phyloP scores from a whole-genome alignment of 2,888 invertebrate genomes.

The Tenodera sinensis region DNA sequence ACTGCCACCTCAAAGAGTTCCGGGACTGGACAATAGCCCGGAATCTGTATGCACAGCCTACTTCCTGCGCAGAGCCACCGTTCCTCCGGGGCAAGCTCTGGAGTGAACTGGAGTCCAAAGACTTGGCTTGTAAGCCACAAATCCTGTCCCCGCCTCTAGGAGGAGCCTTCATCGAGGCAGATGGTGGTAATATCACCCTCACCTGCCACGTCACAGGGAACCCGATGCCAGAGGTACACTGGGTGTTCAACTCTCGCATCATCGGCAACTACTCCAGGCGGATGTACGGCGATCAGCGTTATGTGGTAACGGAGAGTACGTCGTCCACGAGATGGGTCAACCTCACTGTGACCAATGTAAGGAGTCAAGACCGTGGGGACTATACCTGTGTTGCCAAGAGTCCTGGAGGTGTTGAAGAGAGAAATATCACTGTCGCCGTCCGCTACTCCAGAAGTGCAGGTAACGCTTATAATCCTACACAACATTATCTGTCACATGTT shows the following conservation, averaged over 20 bases:
- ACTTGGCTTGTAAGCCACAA: constrained; percentile 79
- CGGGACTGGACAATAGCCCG: constrained; percentile 67
- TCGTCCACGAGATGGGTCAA: constrained; percentile 54
- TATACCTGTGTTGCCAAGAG: constrained; percentile 80
- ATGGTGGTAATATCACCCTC: constrained; percentile 63
- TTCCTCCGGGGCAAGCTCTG: constrained; percentile 66
- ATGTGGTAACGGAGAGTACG: constrained; percentile 1
- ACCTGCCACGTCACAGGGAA: constrained; percentile 72
- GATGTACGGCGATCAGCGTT: background rate
- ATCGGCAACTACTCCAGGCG: constrained; percentile 42
- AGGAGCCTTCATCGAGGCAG: constrained; percentile 57
- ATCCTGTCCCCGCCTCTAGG: constrained; percentile 60
- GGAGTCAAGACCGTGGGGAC: constrained; percentile 63
- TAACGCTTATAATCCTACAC: background rate
- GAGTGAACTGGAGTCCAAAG: constrained; percentile 64
- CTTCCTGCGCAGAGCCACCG: constrained; percentile 68
- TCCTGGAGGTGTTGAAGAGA: constrained; percentile 73
- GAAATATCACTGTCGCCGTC: constrained; percentile 64
- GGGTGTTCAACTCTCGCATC: constrained; percentile 65
- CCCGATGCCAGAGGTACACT: constrained; percentile 71
- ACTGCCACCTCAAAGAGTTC: constrained; percentile 76
- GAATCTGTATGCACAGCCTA: constrained; percentile 71
- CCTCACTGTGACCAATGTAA: constrained; percentile 62
- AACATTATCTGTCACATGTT: too few species aligned
- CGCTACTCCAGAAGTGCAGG: background rate